Evolutionary conservation across 1,140 invertebrate genomes (phyloP).

Genomic region (Drosophila busckii): DNA sequence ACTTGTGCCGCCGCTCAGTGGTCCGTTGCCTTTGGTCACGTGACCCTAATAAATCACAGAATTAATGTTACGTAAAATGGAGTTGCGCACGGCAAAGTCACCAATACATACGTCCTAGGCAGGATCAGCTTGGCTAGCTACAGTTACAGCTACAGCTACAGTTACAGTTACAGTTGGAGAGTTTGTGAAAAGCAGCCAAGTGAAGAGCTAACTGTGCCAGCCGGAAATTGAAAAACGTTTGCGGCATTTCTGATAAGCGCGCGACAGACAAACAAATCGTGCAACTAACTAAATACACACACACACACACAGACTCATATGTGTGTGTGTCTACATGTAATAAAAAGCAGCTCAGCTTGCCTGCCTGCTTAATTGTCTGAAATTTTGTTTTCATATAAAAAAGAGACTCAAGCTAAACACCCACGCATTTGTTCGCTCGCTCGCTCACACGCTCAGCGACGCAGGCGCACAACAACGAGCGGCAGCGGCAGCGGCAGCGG

Average conservation of each 20-base stretch:
- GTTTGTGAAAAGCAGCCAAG: constrained; percentile 6
- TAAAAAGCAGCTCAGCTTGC: constrained; percentile 1
- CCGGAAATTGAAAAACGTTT: constrained; percentile 75
- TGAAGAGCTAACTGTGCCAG: constrained; percentile 60
- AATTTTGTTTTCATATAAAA: constrained; percentile 29
- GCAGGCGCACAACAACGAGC: constrained; percentile 31
- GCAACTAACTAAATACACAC: not conserved
- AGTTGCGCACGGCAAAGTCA: constrained; percentile 42
- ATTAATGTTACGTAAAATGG: constrained; percentile 79
- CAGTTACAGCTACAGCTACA: not conserved
- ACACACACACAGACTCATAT: not conserved
- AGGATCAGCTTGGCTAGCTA: constrained; percentile 3
- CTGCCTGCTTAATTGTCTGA: constrained; percentile 36
- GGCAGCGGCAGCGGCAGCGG: not conserved
- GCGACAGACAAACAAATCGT: constrained; percentile 8
- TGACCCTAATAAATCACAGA: constrained; percentile 79
- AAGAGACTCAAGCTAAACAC: not conserved
- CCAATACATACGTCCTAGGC: constrained; percentile 7
- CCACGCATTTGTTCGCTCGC: constrained; percentile 1
- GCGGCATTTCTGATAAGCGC: constrained; percentile 69
- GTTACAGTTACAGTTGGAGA: not conserved
- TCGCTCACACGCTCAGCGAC: constrained; percentile 28
- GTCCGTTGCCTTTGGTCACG: constrained; percentile 77
- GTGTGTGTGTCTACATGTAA: not conserved
- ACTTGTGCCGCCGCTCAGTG: constrained; percentile 56